Conservation (phyloP, 2,797 vertebrate genomes). For the Myotis pilosus region DNA sequence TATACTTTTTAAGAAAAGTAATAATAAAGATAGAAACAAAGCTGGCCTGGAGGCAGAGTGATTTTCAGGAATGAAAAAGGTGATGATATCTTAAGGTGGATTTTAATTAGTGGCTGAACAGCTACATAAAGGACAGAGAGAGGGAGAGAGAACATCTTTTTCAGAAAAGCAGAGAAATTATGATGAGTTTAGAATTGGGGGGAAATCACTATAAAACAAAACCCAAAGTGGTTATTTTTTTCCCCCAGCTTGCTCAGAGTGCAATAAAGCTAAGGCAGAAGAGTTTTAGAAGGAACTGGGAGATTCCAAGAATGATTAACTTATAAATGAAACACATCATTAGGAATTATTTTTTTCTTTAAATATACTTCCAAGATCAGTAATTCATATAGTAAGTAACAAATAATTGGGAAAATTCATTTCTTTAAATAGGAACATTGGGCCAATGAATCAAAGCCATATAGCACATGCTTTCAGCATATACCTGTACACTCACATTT, state of each 20-base stretch:
- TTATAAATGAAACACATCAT: background rate
- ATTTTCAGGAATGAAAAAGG: constrained; percentile 14
- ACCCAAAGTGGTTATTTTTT: background rate
- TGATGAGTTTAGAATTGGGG: background rate
- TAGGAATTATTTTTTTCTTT: background rate
- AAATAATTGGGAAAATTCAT: background rate
- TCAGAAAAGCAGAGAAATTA: background rate
- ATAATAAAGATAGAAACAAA: constrained; percentile 36
- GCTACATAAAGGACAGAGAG: background rate
- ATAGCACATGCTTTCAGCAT: background rate
- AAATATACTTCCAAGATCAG: background rate
- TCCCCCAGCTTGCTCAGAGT: background rate
- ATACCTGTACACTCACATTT: background rate
- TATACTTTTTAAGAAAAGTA: background rate
- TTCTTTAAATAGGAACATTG: background rate
- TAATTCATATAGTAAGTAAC: background rate
- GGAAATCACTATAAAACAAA: background rate
- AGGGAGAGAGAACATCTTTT: background rate
- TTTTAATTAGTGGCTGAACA: constrained; percentile 1
- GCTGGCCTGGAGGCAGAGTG: background rate
- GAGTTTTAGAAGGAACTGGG: background rate
- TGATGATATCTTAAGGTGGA: background rate
- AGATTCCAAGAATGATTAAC: background rate
- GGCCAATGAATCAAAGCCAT: background rate
- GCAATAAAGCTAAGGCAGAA: background rate